A percentile compares a stretch with the other conserved stretches of the same genome.
Conservation (phyloP, 2,113 vertebrate genomes). For the Lophura nycthemera region DNA sequence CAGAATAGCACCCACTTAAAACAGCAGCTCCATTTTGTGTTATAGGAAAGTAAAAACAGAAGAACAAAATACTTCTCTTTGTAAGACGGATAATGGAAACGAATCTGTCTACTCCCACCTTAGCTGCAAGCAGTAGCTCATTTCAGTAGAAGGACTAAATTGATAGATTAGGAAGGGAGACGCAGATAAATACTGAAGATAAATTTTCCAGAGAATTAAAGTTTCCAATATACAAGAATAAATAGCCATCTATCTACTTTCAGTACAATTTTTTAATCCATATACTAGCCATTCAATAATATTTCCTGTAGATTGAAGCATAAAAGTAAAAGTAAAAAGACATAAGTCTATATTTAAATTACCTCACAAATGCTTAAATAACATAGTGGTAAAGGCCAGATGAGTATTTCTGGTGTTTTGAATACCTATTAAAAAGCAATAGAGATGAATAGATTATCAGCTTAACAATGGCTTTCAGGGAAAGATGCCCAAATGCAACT, state of each 20-base stretch:
- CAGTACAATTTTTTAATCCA: not conserved
- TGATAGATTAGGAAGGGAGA: conserved; percentile 11
- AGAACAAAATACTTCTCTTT: not conserved
- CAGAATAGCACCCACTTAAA: not conserved
- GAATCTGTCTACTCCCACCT: conserved; percentile 31
- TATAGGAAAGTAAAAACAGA: conserved; percentile 5
- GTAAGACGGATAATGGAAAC: conserved; percentile 39
- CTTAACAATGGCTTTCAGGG: conserved; percentile 16
- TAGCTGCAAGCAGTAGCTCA: conserved; percentile 2
- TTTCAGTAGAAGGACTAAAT: not conserved
- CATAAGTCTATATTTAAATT: not conserved
- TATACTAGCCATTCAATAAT: conserved; percentile 4
- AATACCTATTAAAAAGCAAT: conserved; percentile 4
- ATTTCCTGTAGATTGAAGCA: conserved; percentile 3
- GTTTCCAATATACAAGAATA: not conserved
- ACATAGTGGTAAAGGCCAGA: not conserved
- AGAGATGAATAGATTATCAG: not conserved
- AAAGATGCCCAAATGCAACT: not conserved
- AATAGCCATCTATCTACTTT: not conserved
- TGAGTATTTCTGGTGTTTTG: not conserved
- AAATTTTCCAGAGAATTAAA: not conserved
- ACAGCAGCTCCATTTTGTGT: not conserved
- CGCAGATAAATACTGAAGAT: not conserved
- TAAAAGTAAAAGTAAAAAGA: conserved; percentile 13
- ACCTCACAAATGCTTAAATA: conserved; percentile 19